Evolutionary conservation across 2,888 invertebrate genomes (phyloP).

Genomic region (Mythimna impura): DNA sequence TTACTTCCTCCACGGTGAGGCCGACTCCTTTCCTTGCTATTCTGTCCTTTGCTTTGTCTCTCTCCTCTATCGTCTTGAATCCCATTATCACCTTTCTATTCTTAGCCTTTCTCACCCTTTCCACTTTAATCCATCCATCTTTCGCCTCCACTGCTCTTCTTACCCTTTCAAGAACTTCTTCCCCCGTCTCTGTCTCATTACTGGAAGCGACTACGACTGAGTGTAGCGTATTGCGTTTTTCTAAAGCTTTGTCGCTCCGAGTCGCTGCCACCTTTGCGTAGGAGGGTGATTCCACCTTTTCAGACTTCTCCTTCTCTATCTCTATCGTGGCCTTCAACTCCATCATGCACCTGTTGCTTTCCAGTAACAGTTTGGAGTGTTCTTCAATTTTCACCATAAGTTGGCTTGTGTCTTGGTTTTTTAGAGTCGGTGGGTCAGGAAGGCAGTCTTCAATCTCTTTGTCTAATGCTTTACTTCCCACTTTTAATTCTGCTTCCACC

Average conservation of each 20-base stretch:
- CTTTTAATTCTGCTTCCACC: too few species aligned
- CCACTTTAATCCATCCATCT: slow-evolving; percentile 1
- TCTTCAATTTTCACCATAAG: too few species aligned
- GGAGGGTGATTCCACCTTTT: neutral
- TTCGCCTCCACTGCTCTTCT: neutral
- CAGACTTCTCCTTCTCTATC: too few species aligned
- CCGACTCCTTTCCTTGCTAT: neutral
- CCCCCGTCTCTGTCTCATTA: neutral
- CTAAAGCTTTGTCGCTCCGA: too few species aligned
- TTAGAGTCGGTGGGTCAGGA: too few species aligned
- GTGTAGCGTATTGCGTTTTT: neutral
- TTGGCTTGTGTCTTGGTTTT: too few species aligned
- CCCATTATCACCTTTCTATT: neutral
- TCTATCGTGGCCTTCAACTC: too few species aligned
- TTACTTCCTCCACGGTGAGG: slow-evolving; percentile 3
- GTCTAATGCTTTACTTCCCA: too few species aligned
- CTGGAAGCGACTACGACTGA: slow-evolving; percentile 1
- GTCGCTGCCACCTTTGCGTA: neutral
- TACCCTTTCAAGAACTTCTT: neutral
- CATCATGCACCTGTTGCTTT: too few species aligned
- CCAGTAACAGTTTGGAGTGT: too few species aligned
- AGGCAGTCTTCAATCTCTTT: too few species aligned
- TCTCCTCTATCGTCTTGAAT: neutral
- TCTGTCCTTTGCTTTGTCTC: neutral
- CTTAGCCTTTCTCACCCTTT: neutral